Evolutionary conservation across 2,113 vertebrate genomes (phyloP).

Genomic region (Cyanoramphus novaezelandiae): DNA sequence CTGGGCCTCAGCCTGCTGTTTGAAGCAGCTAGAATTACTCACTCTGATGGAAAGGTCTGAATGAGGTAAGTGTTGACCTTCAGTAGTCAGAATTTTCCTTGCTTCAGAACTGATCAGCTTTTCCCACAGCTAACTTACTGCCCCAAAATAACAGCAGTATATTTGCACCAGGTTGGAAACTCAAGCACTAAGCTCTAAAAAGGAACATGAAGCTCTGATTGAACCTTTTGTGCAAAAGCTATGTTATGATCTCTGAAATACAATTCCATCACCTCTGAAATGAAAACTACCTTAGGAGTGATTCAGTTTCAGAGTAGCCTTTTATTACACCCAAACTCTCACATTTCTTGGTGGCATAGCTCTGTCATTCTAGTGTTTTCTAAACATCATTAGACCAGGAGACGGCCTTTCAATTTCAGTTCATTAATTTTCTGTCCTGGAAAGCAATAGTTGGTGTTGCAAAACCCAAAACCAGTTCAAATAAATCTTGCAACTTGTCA

Average conservation of each 20-base stretch:
- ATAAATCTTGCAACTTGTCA: neutral
- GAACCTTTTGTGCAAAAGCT: neutral
- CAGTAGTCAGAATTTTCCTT: neutral
- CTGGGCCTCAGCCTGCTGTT: neutral
- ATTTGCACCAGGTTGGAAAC: neutral
- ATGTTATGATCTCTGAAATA: neutral
- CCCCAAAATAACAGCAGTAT: neutral
- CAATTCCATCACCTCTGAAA: neutral
- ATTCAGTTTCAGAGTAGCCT: neutral
- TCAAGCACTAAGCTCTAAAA: neutral
- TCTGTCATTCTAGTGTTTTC: neutral
- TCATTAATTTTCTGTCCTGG: neutral
- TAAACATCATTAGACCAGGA: neutral
- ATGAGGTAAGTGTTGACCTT: slow-evolving; percentile 21
- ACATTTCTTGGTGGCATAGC: neutral
- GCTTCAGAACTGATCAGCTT: neutral
- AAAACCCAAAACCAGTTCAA: neutral
- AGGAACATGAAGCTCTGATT: neutral
- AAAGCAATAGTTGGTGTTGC: neutral
- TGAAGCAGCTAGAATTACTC: neutral
- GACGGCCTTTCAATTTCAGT: neutral
- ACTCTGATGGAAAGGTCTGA: slow-evolving; percentile 4
- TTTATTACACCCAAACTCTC: neutral
- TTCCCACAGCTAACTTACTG: neutral
- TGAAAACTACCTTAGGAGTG: neutral